Conservation (phyloP, 2,888 invertebrate genomes). For the Pilophorus perplexus region DNA sequence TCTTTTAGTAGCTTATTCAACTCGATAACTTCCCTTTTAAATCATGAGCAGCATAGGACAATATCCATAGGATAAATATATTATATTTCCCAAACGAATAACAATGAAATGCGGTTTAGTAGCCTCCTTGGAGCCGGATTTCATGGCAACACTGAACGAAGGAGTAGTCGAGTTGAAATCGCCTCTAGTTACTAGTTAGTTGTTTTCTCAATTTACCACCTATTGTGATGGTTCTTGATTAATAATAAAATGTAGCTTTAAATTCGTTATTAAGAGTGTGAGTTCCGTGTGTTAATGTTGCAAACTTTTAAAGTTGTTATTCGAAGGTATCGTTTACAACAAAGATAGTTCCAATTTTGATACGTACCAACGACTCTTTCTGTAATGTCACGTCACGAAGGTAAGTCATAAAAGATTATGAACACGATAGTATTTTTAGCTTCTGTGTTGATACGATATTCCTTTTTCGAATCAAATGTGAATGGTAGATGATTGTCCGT, state of each 20-base stretch:
- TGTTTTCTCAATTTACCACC: slow-evolving; percentile 8
- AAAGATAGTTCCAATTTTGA: slow-evolving; percentile 9
- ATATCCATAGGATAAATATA: no score
- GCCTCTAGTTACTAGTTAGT: slow-evolving; percentile 11
- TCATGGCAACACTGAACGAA: slow-evolving; percentile 2
- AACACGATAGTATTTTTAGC: slow-evolving; percentile 30
- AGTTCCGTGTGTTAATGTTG: slow-evolving; percentile 2
- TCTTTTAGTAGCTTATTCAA: no score
- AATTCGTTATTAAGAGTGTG: not conserved
- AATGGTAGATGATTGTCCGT: no score
- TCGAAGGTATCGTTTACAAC: not conserved
- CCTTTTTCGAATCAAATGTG: no score
- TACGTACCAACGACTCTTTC: slow-evolving; percentile 32
- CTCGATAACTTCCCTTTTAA: no score
- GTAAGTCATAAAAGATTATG: slow-evolving; percentile 59
- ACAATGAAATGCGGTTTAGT: no score
- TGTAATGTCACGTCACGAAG: slow-evolving; percentile 90
- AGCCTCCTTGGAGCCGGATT: not conserved
- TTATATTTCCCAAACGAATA: no score
- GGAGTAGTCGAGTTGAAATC: slow-evolving; percentile 1
- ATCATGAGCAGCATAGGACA: no score
- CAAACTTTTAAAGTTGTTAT: not conserved
- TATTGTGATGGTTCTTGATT: not conserved
- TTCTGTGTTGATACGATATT: not conserved
- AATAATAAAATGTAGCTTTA: not conserved